phyloP scores from a whole-genome alignment of 2,113 vertebrate genomes.

The Paracanthobrama guichenoti region DNA sequence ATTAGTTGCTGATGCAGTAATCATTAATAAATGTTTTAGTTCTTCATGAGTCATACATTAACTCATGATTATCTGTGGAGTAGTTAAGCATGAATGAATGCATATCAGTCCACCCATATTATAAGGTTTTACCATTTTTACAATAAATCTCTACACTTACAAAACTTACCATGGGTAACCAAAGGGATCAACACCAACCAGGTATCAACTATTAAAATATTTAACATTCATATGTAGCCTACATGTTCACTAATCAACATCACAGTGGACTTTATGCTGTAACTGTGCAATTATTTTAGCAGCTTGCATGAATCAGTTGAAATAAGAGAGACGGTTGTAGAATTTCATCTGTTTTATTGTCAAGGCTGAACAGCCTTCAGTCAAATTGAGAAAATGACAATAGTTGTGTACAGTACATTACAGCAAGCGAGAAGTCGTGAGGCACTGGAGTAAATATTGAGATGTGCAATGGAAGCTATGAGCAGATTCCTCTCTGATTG shows the following conservation, averaged over 20 bases:
- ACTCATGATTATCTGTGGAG: too few relatives aligned
- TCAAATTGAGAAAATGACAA: constrained; percentile 31
- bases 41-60: too few relatives aligned
- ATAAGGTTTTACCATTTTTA: too few relatives aligned
- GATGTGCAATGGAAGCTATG: not conserved
- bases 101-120: too few relatives aligned
- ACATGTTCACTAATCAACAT: not conserved
- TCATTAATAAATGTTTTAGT: too few relatives aligned
- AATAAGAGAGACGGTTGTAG: not conserved
- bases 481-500: constrained; percentile 26
- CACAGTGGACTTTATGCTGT: too few relatives aligned
- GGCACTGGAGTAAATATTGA: constrained; percentile 32
- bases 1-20: too few relatives aligned
- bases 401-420: constrained; percentile 22
- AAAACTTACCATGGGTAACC: not conserved
- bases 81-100: too few relatives aligned
- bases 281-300: not conserved
- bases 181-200: not conserved
- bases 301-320: not conserved
- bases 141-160: not conserved
- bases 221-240: not conserved
- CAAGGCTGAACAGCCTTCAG: constrained; percentile 45
- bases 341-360: constrained; percentile 48
- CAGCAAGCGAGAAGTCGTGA: constrained; percentile 1
- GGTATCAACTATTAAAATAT: not conserved